A percentile compares a stretch with the other conserved stretches of the same genome.
Evolutionary conservation across 1,140 invertebrate genomes (phyloP).

Genomic region (Batillaria attramentaria): DNA sequence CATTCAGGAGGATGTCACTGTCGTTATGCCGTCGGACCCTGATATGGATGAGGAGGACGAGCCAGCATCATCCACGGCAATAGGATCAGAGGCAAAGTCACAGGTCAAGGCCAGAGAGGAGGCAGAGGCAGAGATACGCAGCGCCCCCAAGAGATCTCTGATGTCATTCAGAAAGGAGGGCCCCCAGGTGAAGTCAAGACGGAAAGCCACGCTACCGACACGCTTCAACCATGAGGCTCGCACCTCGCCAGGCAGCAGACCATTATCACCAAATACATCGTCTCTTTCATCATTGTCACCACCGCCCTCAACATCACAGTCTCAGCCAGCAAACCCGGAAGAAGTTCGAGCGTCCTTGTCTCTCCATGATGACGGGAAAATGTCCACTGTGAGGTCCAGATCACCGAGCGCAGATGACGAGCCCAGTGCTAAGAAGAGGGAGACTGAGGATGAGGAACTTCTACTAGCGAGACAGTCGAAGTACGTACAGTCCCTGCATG

Average conservation of each 20-base stretch:
- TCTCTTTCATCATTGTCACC: background rate
- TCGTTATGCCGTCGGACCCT: conserved; percentile 65
- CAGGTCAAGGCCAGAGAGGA: conserved; percentile 35
- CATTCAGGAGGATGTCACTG: conserved; percentile 60
- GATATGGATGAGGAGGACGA: conserved; percentile 37
- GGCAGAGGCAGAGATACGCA: conserved; percentile 44
- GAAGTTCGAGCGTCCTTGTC: too few relatives aligned
- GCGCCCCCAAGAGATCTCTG: conserved; percentile 53
- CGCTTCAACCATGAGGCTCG: conserved; percentile 5
- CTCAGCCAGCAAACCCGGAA: too few relatives aligned
- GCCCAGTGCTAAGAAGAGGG: too few relatives aligned
- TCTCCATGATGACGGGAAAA: too few relatives aligned
- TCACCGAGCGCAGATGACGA: too few relatives aligned
- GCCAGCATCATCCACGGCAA: conserved; percentile 32
- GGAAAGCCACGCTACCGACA: conserved; percentile 53
- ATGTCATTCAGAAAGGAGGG: conserved; percentile 42
- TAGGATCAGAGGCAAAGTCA: conserved; percentile 12
- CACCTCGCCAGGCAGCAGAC: background rate
- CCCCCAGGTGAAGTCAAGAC: conserved; percentile 40
- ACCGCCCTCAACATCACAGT: background rate
- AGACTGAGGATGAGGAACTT: background rate
- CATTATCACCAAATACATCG: background rate
- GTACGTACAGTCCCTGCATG: conserved; percentile 18
- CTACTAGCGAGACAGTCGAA: background rate
- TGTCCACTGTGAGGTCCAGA: too few relatives aligned